Conservation (phyloP, 2,797 vertebrate genomes). For the Enteromius anoplus region DNA sequence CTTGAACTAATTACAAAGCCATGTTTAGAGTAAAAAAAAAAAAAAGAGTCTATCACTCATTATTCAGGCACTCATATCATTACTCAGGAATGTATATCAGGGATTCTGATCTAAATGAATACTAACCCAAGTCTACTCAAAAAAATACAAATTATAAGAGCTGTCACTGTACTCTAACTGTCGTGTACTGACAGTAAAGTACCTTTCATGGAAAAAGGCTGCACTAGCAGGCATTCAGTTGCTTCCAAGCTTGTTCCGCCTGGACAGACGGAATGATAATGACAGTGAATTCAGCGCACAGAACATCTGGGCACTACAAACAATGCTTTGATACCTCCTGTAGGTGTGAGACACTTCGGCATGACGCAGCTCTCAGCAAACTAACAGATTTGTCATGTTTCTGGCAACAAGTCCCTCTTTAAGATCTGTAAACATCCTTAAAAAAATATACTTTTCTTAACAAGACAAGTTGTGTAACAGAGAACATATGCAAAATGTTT, state of each 20-base stretch:
- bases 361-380: slow-evolving; percentile 70
- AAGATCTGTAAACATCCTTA: slow-evolving; percentile 29
- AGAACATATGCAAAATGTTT: not conserved
- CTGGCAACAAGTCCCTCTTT: slow-evolving; percentile 52
- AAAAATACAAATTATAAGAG: not conserved
- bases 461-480: not conserved
- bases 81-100: not conserved
- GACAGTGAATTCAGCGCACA: slow-evolving; percentile 71
- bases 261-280: slow-evolving; percentile 75
- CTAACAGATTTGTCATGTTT: slow-evolving; percentile 75
- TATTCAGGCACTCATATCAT: not conserved
- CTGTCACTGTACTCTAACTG: not conserved
- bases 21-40: not conserved
- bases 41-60: not conserved
- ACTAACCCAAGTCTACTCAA: not conserved
- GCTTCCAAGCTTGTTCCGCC: slow-evolving; percentile 15
- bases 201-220: not conserved
- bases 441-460: not conserved
- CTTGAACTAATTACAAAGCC: slow-evolving; percentile 37
- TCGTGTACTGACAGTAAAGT: not conserved
- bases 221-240: not conserved
- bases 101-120: not conserved
- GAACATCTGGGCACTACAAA: slow-evolving; percentile 76
- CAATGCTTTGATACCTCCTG: slow-evolving; percentile 59
- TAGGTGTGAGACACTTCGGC: slow-evolving; percentile 70